Evolutionary conservation across 2,113 vertebrate species (phyloP).

Genomic region (Castor canadensis): DNA sequence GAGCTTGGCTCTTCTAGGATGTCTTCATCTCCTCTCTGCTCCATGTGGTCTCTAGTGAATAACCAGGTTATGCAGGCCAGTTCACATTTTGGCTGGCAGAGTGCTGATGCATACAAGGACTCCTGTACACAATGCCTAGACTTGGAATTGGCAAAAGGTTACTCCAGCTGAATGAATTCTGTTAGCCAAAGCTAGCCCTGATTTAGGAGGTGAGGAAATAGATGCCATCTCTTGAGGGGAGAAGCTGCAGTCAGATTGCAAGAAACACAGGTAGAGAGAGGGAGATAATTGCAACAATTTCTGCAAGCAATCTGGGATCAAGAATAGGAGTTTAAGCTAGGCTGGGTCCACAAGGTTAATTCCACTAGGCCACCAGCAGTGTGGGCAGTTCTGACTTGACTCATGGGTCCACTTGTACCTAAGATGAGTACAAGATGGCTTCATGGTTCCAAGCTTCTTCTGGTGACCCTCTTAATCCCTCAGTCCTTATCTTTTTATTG

Average conservation of each 20-base stretch:
- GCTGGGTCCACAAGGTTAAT: not conserved
- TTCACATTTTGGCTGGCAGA: not conserved
- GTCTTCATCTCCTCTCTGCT: not conserved
- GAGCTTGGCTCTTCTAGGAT: not conserved
- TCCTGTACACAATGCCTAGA: not conserved
- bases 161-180: slow-evolving; percentile 30
- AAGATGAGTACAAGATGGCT: not conserved
- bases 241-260: not conserved
- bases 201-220: slow-evolving; percentile 1
- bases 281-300: not conserved
- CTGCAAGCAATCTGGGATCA: not conserved
- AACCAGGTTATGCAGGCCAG: not conserved
- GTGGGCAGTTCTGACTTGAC: not conserved
- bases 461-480: not conserved
- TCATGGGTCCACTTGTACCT: not conserved
- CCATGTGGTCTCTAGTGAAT: not conserved
- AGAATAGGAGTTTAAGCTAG: not conserved
- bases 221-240: not conserved
- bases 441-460: not conserved
- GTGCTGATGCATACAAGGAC: not conserved
- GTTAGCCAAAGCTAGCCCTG: not conserved
- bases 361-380: not conserved
- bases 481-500: not conserved
- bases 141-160: not conserved
- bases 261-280: not conserved